Base-by-base conservation (phyloP, 2,113 vertebrate genomes). In the Reinhardtius hippoglossoides region DNA sequence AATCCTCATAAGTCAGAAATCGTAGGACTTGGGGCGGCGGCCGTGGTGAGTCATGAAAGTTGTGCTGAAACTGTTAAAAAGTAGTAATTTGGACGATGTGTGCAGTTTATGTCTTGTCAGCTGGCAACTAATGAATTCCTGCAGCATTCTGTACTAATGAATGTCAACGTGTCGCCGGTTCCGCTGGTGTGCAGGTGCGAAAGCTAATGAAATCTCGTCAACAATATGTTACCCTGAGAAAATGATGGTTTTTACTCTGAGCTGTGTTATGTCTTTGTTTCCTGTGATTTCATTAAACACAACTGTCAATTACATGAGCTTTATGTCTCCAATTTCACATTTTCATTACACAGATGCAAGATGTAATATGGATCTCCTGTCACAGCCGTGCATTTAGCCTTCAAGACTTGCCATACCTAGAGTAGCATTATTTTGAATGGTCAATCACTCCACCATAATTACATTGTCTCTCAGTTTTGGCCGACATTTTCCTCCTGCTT, bases 261-360 rank as follows among this genome's bases (percentile, higher is more conserved):
- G 54, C 40, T 48, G 52, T 21, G 31, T 72, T 75, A 15, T 57
- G 42, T 57, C 75, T 80, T 81, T 76, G 42, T 87, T 82, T 82
- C 66, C 1, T 24, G 59, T 70, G 76, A 78, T 85, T 67, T 67
- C 10, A 78, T 85, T 80, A 84, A 84, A 88, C 75, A 75, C 60
- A 76, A 75, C 81, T 88, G 90, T 83, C 91, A 93, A 91, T 93
- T 92, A 90, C 74, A 78, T 37, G 68, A 89, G 84, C 80, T 94
- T 92, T 90, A 93, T 93, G 91, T 85, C 71, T 88, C 82, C 78
- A 93, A 93, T 94, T 90, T 92, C 87, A 84, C 78, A 84, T 88
- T 91, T 93, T 92, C 89, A 92, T 94, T 92, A 91, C 84, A 63
- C 77, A 78, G 84, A 90, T 88, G 81, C 80, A 79, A 80, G 81